A percentile compares a stretch with the other conserved stretches of the same genome.
Evolutionary conservation across 2,797 vertebrate genomes (phyloP).

Genomic region (Odontamblyopus lacepedii): DNA sequence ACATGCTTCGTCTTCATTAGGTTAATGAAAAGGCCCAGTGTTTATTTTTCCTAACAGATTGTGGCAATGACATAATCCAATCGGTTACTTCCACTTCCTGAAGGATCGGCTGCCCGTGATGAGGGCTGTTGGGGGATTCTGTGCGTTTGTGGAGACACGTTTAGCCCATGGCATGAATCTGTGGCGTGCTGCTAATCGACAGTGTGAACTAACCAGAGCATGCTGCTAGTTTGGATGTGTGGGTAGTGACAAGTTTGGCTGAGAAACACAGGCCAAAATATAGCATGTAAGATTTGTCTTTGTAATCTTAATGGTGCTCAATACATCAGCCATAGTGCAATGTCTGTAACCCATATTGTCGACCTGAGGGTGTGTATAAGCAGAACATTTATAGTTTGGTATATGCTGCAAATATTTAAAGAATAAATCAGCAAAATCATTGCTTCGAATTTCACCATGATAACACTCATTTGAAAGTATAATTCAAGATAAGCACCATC

Average conservation of each 20-base stretch:
- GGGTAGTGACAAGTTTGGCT: conserved; percentile 58
- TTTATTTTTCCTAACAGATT: conserved; percentile 84
- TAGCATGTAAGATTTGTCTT: conserved; percentile 65
- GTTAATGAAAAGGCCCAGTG: conserved; percentile 85
- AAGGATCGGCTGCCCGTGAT: conserved; percentile 75
- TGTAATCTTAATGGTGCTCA: conserved; percentile 72
- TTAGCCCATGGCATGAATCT: conserved; percentile 76
- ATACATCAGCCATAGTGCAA: conserved; percentile 76
- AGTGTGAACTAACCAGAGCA: conserved; percentile 76
- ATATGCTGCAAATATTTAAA: too few species aligned
- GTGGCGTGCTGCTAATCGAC: conserved; percentile 75
- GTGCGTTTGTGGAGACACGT: conserved; percentile 65
- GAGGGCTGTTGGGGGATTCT: conserved; percentile 66
- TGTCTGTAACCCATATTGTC: conserved; percentile 64
- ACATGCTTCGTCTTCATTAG: conserved; percentile 83
- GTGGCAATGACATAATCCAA: conserved; percentile 82
- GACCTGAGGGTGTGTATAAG: conserved; percentile 54
- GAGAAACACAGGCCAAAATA: conserved; percentile 57
- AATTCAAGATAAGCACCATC: too few species aligned
- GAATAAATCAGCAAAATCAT: not conserved
- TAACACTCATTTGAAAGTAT: too few species aligned
- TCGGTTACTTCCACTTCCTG: conserved; percentile 80
- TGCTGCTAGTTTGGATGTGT: conserved; percentile 76
- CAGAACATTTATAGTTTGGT: conserved; percentile 7
- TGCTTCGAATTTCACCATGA: too few species aligned